Evolutionary conservation across 2,113 vertebrate genomes (phyloP), one percentile per base, ranked within the genome.

Genomic region (Conger conger): DNA sequence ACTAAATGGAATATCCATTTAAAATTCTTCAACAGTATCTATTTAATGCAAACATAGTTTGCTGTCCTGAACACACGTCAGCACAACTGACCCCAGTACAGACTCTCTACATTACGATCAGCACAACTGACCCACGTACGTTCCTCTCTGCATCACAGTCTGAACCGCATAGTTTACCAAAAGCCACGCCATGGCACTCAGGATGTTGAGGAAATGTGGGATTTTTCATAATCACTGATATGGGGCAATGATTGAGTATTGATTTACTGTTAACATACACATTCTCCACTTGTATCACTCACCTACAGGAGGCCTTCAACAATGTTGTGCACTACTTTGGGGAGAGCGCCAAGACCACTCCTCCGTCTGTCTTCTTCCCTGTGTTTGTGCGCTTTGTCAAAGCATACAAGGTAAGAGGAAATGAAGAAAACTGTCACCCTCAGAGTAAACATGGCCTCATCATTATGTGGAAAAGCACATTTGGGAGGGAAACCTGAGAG

Each of bases 381-480:
- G 97, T 99, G 84, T 99, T 99, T 73, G 97, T 97, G 82, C 96
- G 98, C 15, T 99, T 99, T 92, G 96, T 99, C 93, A 97, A 94
- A 91, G 96, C 98, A 37, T 99, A 99, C 93, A 99, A 98, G 97
- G 98, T 99, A 91, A 94, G 92, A 63, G 17, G 57, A 20, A 6
- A 5, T 20, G 45, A n/a, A 5, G 3, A 30, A 1, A 27, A 27
- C n/a, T 45, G 37, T 23, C 9, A 30, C 8, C 80, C 27, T 38
- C n/a, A 54, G 6, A 45, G 33, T 15, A 38, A 38, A 38, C 20
- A 37, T 1, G 18, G 35, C 54, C 3, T 16, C 3, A 57, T 17
- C 54, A 57, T n/a, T n/a, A n/a, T n/a, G n/a, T 57, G 18, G 9
- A 20, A 63, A 63, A 3, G 18, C 18, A 63, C 23, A 4, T 60